Evolutionary conservation across 2,113 vertebrate species (phyloP).

Genomic region (Notiomystis cincta): DNA sequence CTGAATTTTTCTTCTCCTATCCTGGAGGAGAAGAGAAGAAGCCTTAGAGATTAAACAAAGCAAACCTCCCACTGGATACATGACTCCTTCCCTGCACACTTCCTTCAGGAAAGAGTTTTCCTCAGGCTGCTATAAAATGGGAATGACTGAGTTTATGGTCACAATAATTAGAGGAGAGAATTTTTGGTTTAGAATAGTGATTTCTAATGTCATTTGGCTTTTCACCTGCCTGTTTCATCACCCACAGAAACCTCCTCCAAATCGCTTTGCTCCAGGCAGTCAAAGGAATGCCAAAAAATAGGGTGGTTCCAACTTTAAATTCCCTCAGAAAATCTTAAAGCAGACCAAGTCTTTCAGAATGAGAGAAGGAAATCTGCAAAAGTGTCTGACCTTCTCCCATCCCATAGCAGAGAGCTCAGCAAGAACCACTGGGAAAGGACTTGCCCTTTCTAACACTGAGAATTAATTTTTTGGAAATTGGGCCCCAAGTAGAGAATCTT

Average conservation of each 20-base stretch:
- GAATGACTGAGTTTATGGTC: not conserved
- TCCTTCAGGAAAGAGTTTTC: not conserved
- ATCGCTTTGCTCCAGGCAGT: not conserved
- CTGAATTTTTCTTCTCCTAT: not conserved
- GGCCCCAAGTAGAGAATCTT: too few relatives aligned
- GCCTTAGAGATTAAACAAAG: not conserved
- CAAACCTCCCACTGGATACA: not conserved
- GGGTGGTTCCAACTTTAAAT: not conserved
- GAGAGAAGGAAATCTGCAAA: not conserved
- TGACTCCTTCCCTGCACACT: not conserved
- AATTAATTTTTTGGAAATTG: not conserved
- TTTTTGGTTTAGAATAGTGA: not conserved
- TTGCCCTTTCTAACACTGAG: not conserved
- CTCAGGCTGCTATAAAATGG: not conserved
- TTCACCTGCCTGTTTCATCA: not conserved
- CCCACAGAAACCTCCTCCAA: not conserved
- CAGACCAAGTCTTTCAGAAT: not conserved
- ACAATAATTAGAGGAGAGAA: not conserved
- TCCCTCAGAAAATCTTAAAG: not conserved
- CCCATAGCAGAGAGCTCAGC: not conserved
- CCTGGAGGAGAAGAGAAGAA: not conserved
- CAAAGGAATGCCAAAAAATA: not conserved
- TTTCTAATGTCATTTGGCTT: not conserved
- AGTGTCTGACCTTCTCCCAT: not conserved
- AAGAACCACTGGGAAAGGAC: not conserved